phyloP scores from a whole-genome alignment of 1,140 invertebrate genomes.

The Zaprionus davidi region DNA sequence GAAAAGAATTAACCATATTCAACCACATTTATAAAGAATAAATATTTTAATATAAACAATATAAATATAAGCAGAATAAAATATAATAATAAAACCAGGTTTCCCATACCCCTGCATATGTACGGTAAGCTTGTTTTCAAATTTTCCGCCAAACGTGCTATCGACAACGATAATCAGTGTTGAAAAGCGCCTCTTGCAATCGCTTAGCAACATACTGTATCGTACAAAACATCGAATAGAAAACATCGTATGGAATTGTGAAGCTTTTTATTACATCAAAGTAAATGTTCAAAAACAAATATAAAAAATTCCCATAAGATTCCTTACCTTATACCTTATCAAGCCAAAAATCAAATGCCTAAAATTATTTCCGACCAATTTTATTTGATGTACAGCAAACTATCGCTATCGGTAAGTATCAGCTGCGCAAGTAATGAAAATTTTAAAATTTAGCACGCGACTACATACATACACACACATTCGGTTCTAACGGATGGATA shows the following conservation, averaged over 20 bases:
- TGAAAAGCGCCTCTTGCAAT: neutral
- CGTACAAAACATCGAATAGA: neutral
- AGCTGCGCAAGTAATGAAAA: constrained; percentile 31
- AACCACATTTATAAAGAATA: too few relatives aligned
- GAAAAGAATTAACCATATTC: too few relatives aligned
- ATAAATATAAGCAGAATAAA: too few relatives aligned
- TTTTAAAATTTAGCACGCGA: constrained; percentile 29
- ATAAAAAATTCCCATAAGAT: neutral
- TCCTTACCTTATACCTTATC: neutral
- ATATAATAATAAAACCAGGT: neutral
- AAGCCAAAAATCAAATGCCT: neutral
- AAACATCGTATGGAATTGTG: neutral
- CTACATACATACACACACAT: constrained; percentile 9
- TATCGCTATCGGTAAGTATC: constrained; percentile 40
- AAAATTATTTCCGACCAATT: neutral
- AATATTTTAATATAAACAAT: too few relatives aligned
- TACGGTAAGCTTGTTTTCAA: neutral
- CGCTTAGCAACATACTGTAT: neutral
- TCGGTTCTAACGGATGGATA: constrained; percentile 43
- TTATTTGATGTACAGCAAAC: neutral
- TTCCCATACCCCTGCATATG: neutral
- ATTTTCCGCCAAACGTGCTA: neutral
- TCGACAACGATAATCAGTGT: neutral
- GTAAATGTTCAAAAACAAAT: neutral
- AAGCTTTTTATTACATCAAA: neutral